Evolutionary conservation across 2,888 invertebrate species (phyloP).

Genomic region (Prenolepis imparis): DNA sequence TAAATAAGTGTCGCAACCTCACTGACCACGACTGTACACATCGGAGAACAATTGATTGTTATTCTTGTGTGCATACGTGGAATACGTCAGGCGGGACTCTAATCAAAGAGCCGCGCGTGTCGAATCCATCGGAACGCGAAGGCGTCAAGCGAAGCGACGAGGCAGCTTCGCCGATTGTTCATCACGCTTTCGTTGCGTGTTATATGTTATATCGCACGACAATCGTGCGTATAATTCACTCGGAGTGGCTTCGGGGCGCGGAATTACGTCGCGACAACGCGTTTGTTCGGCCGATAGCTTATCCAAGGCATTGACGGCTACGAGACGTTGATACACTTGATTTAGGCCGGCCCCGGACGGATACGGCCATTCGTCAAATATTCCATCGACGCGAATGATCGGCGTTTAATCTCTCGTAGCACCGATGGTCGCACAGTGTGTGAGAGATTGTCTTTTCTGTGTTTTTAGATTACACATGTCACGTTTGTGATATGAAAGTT

Average conservation of each 20-base stretch:
- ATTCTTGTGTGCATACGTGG: constrained; percentile 12
- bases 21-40: no score
- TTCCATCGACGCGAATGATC: constrained; percentile 15
- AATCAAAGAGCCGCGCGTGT: constrained; percentile 40
- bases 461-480: neutral
- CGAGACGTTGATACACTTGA: constrained; percentile 58
- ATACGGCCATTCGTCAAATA: constrained; percentile 41
- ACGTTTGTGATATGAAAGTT: neutral
- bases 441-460: neutral
- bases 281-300: constrained; percentile 49
- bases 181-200: constrained; percentile 54
- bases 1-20: no score
- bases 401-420: constrained; percentile 28
- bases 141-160: constrained; percentile 35
- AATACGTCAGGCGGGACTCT: constrained; percentile 38
- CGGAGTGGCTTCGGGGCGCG: constrained; percentile 2
- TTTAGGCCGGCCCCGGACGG: constrained; percentile 34
- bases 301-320: constrained; percentile 55
- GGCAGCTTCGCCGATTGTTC: constrained; percentile 28
- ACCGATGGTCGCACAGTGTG: no score
- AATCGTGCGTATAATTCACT: constrained; percentile 54
- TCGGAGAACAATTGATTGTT: constrained; percentile 47
- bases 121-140: constrained; percentile 39
- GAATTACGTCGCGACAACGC: constrained; percentile 49
- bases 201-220: constrained; percentile 52